Base-by-base conservation (phyloP, 2,797 vertebrate genomes). In the Nasua narica region DNA sequence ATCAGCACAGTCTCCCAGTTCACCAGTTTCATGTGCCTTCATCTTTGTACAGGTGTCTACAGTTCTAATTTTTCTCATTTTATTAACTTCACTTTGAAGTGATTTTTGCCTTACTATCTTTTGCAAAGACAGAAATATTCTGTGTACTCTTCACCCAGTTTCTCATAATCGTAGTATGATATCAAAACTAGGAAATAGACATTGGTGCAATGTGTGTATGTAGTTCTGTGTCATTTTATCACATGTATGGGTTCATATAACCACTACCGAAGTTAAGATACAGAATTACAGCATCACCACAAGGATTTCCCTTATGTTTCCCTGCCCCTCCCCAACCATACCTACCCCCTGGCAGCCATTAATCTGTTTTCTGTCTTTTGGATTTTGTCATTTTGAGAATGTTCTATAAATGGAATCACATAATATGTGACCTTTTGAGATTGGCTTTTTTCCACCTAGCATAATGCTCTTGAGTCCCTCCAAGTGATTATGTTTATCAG, bases 61-160 rank as follows among this genome's bases (percentile, higher is more conserved):
- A 74, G 15, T 65, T 65, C 14, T 27, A n/a, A 0, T 46, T 29
- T 82, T 74, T 87, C 46, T 60, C 37, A 78, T 37, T 72, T 54
- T 90, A 62, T 14, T 82, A 27, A 70, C 18, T 85, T 87, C 56
- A 94, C 54, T 95, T 91, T 85, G 32, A 87, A 77, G 29, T 88
- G 72, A 52, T 76, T 83, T 90, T 90, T 88, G 16, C 37, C 72
- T 93, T 87, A 52, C 5, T 43, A 0, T 92, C 85, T 72, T 43
- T 48, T 62, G 14, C 19, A 78, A 43, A 87, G 23, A 21, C 19
- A 77, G 48, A 89, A n/a, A 27, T 81, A 15, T 35, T 50, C 54
- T 16, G 32, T 60, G 37, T 23, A 2, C n/a, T 27, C 18, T 81
- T 93, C 3, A 14, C 65, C 79, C 50, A 16, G 7, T 85, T 78